Percentiles rank a stretch among this genome's conserved stretches.
Evolutionary conservation across 2,888 invertebrate genomes (phyloP).

Genomic region (Notodonta dromedarius): DNA sequence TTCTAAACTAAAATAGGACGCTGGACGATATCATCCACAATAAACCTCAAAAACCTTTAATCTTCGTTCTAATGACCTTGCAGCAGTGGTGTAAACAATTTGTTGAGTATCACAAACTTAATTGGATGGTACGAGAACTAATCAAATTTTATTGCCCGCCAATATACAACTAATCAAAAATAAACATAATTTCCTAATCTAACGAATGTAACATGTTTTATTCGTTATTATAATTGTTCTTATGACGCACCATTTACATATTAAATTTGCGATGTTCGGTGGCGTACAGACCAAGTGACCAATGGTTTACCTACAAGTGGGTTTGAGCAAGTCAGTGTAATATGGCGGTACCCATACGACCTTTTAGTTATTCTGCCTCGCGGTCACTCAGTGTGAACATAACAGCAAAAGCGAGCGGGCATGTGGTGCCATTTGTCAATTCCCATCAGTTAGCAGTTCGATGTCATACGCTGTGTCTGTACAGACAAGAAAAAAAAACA

Average conservation of each 20-base stretch:
- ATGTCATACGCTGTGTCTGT: neutral
- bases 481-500: slow-evolving; percentile 19
- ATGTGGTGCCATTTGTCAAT: no score
- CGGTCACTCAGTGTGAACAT: neutral
- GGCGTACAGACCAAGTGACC: neutral
- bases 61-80: slow-evolving; percentile 27
- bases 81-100: slow-evolving; percentile 31
- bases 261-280: slow-evolving; percentile 26
- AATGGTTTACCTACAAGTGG: neutral
- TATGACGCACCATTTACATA: slow-evolving; percentile 30
- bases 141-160: slow-evolving; percentile 47
- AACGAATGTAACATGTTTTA: slow-evolving; percentile 37
- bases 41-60: slow-evolving; percentile 18
- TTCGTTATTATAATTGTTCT: slow-evolving; percentile 46
- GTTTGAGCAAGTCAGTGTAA: neutral
- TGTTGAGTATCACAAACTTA: slow-evolving; percentile 38
- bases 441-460: neutral
- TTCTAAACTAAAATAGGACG: neutral
- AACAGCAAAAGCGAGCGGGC: neutral
- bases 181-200: slow-evolving; percentile 48
- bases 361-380: neutral
- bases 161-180: slow-evolving; percentile 47
- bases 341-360: no score
- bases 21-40: slow-evolving; percentile 2
- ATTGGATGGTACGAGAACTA: slow-evolving; percentile 43